These are phyloP conservation scores for Dynastes hyllus DNA, from an alignment of 2,888 invertebrate genomes.

Conservation along the genomic window DNA sequence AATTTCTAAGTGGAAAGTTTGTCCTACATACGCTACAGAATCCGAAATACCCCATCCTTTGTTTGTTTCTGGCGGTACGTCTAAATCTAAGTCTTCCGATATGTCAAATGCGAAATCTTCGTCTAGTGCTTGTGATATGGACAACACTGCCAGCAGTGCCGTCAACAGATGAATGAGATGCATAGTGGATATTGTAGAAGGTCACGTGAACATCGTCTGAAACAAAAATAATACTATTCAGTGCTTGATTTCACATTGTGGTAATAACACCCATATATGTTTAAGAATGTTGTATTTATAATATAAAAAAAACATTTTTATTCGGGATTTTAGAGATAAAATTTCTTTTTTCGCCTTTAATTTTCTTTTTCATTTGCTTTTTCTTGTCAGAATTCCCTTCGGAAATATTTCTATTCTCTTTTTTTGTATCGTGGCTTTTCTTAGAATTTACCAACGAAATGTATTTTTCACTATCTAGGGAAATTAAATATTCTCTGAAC, in stretches of 20 bases:
- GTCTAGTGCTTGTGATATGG: constrained; percentile 58
- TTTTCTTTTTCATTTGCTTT: too few relatives aligned
- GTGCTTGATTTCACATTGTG: neutral
- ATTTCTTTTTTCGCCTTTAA: too few relatives aligned
- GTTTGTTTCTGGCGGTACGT: constrained; percentile 58
- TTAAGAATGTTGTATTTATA: too few relatives aligned
- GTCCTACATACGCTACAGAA: constrained; percentile 80
- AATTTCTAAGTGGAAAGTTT: constrained; percentile 82
- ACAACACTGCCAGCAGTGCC: constrained; percentile 60
- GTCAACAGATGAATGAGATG: constrained; percentile 55
- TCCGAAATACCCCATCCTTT: constrained; percentile 67
- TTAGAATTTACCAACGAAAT: too few relatives aligned
- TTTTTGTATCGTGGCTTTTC: too few relatives aligned
- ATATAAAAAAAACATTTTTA: neutral
- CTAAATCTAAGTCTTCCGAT: constrained; percentile 66
- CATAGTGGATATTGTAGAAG: constrained; percentile 55
- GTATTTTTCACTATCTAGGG: too few relatives aligned
- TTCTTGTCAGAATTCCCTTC: too few relatives aligned
- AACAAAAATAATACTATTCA: constrained; percentile 48
- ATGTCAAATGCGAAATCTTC: constrained; percentile 70
- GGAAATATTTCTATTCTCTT: too few relatives aligned
- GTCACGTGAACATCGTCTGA: constrained; percentile 61
- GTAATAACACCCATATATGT: too few relatives aligned
- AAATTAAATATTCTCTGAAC: neutral
- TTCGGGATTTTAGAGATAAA: neutral